A percentile compares a stretch with the other conserved stretches of the same genome.
Evolutionary conservation across 2,888 invertebrate genomes (phyloP).

Genomic region (Acronicta psi): DNA sequence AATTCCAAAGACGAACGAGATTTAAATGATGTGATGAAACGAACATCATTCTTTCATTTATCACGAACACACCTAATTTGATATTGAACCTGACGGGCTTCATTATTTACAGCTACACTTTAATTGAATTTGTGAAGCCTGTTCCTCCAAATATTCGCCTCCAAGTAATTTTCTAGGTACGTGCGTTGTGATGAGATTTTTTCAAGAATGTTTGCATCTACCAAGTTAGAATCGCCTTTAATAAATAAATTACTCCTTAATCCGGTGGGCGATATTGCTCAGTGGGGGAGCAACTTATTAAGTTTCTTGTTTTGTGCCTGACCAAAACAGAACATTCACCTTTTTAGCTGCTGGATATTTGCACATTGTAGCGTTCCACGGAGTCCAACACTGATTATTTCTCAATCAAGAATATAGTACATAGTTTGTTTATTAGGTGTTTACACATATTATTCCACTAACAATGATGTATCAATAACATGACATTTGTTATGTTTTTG

Average conservation of each 20-base stretch:
- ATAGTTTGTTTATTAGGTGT: constrained; percentile 1
- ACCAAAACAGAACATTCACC: constrained; percentile 58
- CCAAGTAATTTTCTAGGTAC: constrained; percentile 19
- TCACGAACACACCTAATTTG: constrained; percentile 46
- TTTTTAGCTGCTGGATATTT: constrained; percentile 50
- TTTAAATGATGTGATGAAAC: constrained; percentile 56
- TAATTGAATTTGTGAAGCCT: constrained; percentile 55
- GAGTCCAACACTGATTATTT: constrained; percentile 1
- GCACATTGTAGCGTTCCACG: constrained; percentile 29
- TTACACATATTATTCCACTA: constrained; percentile 4
- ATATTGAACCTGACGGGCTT: constrained; percentile 54
- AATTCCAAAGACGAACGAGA: constrained; percentile 44
- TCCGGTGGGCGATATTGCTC: constrained; percentile 67
- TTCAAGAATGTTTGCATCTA: constrained; percentile 34
- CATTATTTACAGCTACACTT: constrained; percentile 58
- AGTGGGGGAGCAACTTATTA: constrained; percentile 67
- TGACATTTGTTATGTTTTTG: constrained; percentile 16
- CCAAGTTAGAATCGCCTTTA: constrained; percentile 44
- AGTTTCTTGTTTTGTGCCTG: constrained; percentile 65
- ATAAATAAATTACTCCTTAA: constrained; percentile 62
- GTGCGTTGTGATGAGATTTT: constrained; percentile 28
- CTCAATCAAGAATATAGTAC: constrained; percentile 3
- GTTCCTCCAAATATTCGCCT: constrained; percentile 26
- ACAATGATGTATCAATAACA: constrained; percentile 16
- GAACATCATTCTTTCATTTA: constrained; percentile 59